Conservation (phyloP, 2,113 vertebrate species). For the Azemiops feae region DNA sequence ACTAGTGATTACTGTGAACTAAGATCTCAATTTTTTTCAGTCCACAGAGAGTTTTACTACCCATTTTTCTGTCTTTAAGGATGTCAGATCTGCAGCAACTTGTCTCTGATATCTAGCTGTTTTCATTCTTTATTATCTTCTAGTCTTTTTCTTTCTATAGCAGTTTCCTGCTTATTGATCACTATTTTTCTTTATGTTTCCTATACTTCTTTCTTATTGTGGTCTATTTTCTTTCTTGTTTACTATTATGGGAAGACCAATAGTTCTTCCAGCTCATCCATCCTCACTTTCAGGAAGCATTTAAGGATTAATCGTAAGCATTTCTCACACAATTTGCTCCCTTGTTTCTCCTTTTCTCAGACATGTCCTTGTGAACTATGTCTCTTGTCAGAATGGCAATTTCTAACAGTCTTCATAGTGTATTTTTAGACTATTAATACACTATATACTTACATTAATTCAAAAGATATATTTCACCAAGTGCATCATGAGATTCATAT, state of each 20-base stretch:
- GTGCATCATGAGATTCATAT: background rate
- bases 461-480: background rate
- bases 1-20: background rate
- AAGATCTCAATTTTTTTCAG: background rate
- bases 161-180: background rate
- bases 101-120: background rate
- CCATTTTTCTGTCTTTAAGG: background rate
- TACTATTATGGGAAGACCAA: background rate
- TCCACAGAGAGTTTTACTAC: background rate
- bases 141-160: background rate
- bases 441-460: background rate
- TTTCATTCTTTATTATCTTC: background rate
- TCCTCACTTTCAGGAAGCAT: background rate
- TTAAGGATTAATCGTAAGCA: background rate
- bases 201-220: background rate
- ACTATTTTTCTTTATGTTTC: background rate
- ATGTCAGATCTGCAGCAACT: background rate
- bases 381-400: background rate
- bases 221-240: background rate
- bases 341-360: background rate
- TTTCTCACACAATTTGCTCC: background rate
- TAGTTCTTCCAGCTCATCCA: background rate
- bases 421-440: background rate
- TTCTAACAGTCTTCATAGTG: background rate
- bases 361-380: background rate